Evolutionary conservation across 2,113 vertebrate species (phyloP).

Genomic region (cattle (Bos taurus)): ARS-UCD2.0 NC_037329.1:106631501-106632000

Average conservation of each 20-base stretch:
- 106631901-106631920: background rate
- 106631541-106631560: background rate
- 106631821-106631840: background rate
- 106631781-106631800: background rate
- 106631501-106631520: background rate
- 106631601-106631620: constrained; percentile 9
- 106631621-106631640: background rate
- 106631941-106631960: background rate
- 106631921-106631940: background rate
- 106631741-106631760: constrained; percentile 42
- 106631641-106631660: background rate
- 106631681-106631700: background rate
- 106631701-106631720: constrained; percentile 35
- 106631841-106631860: background rate
- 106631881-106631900: background rate
- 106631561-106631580: background rate
- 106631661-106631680: constrained; percentile 56
- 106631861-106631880: background rate
- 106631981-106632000: background rate
- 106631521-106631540: background rate
- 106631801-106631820: background rate
- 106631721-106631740: constrained; percentile 25
- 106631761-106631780: constrained; percentile 5
- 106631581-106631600: background rate
- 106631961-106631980: background rate